Conservation (phyloP, 2,113 vertebrate genomes). For the Odontesthes bonariensis region DNA sequence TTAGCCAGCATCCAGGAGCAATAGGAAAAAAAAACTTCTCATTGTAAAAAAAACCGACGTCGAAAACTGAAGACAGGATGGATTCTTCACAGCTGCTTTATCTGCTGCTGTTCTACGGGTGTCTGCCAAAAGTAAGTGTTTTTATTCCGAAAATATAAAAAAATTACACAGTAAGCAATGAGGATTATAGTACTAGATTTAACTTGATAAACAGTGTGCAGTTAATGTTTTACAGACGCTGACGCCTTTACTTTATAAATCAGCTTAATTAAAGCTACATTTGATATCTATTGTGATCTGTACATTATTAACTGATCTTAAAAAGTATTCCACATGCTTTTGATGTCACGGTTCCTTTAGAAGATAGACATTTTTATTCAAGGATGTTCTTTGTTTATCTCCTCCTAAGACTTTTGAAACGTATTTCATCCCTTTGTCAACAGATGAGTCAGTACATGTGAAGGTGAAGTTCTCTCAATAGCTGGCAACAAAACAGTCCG, state of each 20-base stretch:
- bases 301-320: background rate
- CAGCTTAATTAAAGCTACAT: background rate
- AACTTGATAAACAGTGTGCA: too few relatives aligned
- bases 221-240: too few relatives aligned
- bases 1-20: background rate
- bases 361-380: background rate
- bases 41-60: background rate
- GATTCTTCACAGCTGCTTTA: constrained; percentile 50
- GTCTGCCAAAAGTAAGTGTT: constrained; percentile 66
- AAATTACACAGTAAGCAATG: too few relatives aligned
- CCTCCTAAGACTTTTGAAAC: background rate
- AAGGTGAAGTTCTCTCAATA: constrained; percentile 5
- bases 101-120: constrained; percentile 51
- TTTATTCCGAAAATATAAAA: background rate
- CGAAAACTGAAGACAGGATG: constrained; percentile 56
- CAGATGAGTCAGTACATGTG: constrained; percentile 11
- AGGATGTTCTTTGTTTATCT: constrained; percentile 5
- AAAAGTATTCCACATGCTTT: background rate
- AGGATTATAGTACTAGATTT: too few relatives aligned
- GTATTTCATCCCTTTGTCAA: constrained; percentile 4
- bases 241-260: background rate
- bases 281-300: too few relatives aligned
- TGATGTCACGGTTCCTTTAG: background rate
- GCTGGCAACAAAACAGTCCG: background rate
- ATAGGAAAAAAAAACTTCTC: background rate